These are phyloP conservation scores for Tenthredo notha DNA, from an alignment of 2,888 invertebrate species.

Conservation along the genomic window DNA sequence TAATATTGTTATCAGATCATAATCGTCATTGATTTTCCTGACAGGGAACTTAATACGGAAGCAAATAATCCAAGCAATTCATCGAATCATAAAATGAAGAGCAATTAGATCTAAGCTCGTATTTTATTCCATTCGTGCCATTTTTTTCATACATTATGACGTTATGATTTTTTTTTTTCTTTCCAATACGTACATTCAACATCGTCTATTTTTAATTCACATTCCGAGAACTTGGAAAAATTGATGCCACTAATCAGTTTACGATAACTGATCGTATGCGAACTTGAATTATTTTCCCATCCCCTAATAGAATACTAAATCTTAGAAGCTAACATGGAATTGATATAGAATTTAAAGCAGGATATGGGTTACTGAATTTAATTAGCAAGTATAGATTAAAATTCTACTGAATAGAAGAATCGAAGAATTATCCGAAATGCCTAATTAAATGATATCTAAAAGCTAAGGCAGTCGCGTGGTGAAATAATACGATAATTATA, in stretches of 20 bases:
- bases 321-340: not conserved
- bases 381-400: not conserved
- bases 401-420: not conserved
- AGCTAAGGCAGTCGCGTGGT: slow-evolving; percentile 48
- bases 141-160: not conserved
- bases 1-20: not conserved
- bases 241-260: not conserved
- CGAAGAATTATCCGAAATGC: not conserved
- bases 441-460: slow-evolving; percentile 16
- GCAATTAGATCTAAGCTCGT: not conserved
- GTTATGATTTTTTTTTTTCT: not conserved
- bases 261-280: not conserved
- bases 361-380: not conserved
- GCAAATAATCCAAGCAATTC: not conserved
- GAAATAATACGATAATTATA: slow-evolving; percentile 33
- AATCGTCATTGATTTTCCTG: not conserved
- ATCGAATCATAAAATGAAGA: not conserved
- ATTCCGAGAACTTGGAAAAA: not conserved
- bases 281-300: not conserved
- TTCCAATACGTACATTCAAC: not conserved
- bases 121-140: not conserved
- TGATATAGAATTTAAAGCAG: not conserved
- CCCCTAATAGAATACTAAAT: not conserved
- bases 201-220: not conserved
- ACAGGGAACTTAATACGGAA: not conserved